Conservation (phyloP, 2,797 vertebrate species). For the Chelmon rostratus region DNA sequence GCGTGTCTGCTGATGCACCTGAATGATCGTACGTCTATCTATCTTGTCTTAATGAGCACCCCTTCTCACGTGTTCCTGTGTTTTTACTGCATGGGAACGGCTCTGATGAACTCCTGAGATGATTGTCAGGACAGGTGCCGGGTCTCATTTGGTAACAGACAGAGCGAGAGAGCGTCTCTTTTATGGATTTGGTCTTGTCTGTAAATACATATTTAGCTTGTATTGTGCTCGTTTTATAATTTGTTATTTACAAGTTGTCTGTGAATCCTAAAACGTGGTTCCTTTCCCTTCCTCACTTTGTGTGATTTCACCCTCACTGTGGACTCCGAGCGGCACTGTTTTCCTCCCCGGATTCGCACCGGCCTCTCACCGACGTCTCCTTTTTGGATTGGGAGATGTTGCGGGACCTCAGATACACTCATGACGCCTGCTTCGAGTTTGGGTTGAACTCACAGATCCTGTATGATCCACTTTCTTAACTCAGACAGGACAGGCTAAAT, state of each 20-base stretch:
- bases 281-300: constrained; percentile 52
- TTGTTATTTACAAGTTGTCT: constrained; percentile 80
- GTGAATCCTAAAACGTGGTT: constrained; percentile 76
- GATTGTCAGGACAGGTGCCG: constrained; percentile 39
- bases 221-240: constrained; percentile 78
- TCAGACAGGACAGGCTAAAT: constrained; percentile 28
- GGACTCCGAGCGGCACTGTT: constrained; percentile 52
- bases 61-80: constrained; percentile 33
- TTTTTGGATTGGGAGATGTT: constrained; percentile 39
- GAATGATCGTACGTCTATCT: constrained; percentile 38
- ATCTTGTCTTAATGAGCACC: constrained; percentile 55
- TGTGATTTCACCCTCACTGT: constrained; percentile 58
- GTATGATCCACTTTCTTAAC: constrained; percentile 43
- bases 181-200: constrained; percentile 71
- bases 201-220: constrained; percentile 81
- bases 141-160: constrained; percentile 45
- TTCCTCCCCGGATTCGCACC: constrained; percentile 51
- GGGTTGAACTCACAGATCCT: constrained; percentile 53
- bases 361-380: constrained; percentile 40
- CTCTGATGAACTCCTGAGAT: constrained; percentile 45
- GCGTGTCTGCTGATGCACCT: constrained; percentile 50
- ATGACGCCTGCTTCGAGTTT: constrained; percentile 29
- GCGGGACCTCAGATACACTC: constrained; percentile 34
- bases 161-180: constrained; percentile 54
- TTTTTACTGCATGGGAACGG: constrained; percentile 48